A percentile compares a stretch with the other conserved stretches of the same genome.
Evolutionary conservation across 2,797 vertebrate species (phyloP).

Genomic region (Rhinatrema bivittatum): DNA sequence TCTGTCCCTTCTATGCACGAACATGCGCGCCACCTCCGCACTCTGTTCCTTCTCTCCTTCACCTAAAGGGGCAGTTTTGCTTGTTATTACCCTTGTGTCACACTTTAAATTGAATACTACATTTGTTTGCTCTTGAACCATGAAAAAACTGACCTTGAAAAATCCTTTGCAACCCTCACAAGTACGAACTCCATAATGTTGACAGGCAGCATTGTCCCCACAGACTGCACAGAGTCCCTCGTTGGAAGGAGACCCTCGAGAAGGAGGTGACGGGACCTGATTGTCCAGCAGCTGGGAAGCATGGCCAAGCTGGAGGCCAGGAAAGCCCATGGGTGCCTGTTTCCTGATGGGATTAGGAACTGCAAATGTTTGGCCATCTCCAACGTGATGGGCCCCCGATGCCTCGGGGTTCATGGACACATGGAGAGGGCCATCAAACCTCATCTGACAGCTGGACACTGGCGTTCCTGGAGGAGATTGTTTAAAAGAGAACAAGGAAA

Average conservation of each 20-base stretch:
- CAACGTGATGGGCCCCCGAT: slow-evolving; percentile 75
- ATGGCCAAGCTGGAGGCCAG: slow-evolving; percentile 87
- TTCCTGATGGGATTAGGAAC: slow-evolving; percentile 87
- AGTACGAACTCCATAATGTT: slow-evolving; percentile 94
- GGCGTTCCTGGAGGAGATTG: slow-evolving; percentile 95
- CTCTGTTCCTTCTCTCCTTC: too few species aligned
- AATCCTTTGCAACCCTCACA: slow-evolving; percentile 98
- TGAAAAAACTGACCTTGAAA: slow-evolving; percentile 90
- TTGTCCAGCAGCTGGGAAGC: slow-evolving; percentile 90
- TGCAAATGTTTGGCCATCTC: slow-evolving; percentile 86
- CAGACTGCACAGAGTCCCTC: slow-evolving; percentile 96
- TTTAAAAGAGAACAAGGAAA: slow-evolving; percentile 96
- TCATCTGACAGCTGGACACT: slow-evolving; percentile 96
- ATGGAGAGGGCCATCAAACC: slow-evolving; percentile 91
- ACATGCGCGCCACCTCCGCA: too few species aligned
- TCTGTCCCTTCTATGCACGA: too few species aligned
- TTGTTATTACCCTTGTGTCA: too few species aligned
- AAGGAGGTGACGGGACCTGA: slow-evolving; percentile 90
- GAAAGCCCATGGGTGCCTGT: slow-evolving; percentile 83
- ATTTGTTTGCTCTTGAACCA: too few species aligned
- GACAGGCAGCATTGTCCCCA: slow-evolving; percentile 95
- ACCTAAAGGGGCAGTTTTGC: too few species aligned
- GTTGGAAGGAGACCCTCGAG: slow-evolving; percentile 89
- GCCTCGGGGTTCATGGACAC: slow-evolving; percentile 87
- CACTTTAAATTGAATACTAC: too few species aligned